phyloP scores from a whole-genome alignment of 2,888 invertebrate genomes.

The Hanleya hanleyi region DNA sequence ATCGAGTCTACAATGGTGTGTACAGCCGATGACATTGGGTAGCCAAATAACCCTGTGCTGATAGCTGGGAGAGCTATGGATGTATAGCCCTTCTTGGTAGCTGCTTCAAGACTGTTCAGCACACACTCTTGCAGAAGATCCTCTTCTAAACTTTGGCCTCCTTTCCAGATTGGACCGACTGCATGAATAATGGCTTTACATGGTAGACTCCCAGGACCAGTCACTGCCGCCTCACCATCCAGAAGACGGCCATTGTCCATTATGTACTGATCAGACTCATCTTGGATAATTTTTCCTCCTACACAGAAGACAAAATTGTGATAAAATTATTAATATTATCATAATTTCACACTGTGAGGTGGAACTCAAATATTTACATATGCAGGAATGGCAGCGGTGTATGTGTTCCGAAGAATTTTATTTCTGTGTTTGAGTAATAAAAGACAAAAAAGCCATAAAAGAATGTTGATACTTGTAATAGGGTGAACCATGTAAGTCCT shows the following conservation, averaged over 20 bases:
- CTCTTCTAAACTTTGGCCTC: constrained; percentile 38
- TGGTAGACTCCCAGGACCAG: constrained; percentile 40
- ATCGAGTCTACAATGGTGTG: neutral
- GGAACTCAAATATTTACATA: too few species aligned
- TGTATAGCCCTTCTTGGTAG: constrained; percentile 19
- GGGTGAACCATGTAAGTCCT: too few species aligned
- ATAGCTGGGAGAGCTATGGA: constrained; percentile 60
- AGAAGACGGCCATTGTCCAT: constrained; percentile 32
- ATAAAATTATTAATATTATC: too few species aligned
- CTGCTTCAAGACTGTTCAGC: constrained; percentile 30
- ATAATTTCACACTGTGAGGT: too few species aligned
- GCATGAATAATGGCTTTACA: constrained; percentile 47
- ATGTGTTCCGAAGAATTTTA: too few species aligned
- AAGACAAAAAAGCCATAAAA: too few species aligned
- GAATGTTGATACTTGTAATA: too few species aligned
- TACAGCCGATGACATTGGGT: constrained; percentile 33
- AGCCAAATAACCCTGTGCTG: constrained; percentile 54
- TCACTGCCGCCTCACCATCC: constrained; percentile 41
- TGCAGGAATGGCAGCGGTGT: too few species aligned
- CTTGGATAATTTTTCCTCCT: constrained; percentile 45
- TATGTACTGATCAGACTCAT: constrained; percentile 44
- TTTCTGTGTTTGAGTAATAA: too few species aligned
- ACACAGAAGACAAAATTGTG: too few species aligned
- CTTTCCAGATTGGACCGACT: constrained; percentile 49
- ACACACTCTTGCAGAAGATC: constrained; percentile 39